Base-by-base conservation (phyloP, 2,888 invertebrate species). In the Drosophila buzzatii region DNA sequence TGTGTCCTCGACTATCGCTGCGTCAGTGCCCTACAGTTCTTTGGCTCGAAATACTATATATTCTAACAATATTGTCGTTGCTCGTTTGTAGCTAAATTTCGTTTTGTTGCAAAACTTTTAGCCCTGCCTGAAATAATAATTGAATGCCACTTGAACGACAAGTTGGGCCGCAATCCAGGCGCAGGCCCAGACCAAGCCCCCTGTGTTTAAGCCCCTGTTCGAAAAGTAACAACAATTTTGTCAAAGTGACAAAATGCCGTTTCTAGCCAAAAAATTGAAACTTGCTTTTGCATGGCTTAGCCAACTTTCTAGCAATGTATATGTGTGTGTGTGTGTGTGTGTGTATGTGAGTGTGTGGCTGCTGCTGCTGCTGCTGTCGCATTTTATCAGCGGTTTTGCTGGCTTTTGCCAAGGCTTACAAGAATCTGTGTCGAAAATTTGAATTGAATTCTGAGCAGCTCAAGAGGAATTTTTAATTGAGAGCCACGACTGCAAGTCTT, bases 71-170 rank as follows among this genome's bases (percentile, higher is more conserved):
- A 84, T 85, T 85, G 85, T 85, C 90, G 71, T 74, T 78, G 81
- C 78, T 74, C 81, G 79, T 71, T 80, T 80, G 76, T 76, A 56
- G 67, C 65, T 53, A 59, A 73, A 65, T 69, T 63, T 72, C 56
- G 56, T 56, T 57, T 57, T 57, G 68, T 70, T 76, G 81, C 69
- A 58, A 86, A 85, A 87, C 57, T 87, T 85, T 89, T 71, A 66
- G 73, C 78, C 66, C 72, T 78, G 87, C 65, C 90, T 86, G 90
- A 90, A 86, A 90, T 86, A 86, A 90, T 86, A 86, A 86, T 86
- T 86, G 86, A 86, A 86, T 86, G 86, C 88, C 86, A 86, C 89
- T 86, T 86, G 86, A 86, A 86, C 86, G 90, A 85, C 90, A 90
- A 89, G 78, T 88, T 85, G 73, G 59, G 44, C 56, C 18, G 18